Percentiles rank a stretch among this genome's conserved stretches.
These are phyloP conservation scores for Drosophila mimica DNA, from an alignment of 2,888 invertebrate genomes.

Conservation along the genomic window DNA sequence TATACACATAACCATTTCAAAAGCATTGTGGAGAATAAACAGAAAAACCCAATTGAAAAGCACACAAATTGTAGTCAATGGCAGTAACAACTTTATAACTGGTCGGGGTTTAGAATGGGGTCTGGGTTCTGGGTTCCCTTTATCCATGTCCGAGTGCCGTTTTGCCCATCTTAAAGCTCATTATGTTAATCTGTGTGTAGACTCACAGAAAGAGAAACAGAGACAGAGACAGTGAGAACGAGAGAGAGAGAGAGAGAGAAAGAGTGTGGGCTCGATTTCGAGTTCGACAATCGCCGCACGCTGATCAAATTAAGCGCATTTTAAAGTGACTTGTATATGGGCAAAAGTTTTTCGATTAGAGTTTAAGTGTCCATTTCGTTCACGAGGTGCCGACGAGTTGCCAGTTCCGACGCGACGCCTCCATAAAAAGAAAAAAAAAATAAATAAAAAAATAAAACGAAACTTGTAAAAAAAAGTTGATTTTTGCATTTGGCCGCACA, in stretches of 20 bases:
- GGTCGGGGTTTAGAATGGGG: neutral
- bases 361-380: conserved; percentile 77
- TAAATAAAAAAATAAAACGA: conserved; percentile 30
- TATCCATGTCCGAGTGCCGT: conserved; percentile 39
- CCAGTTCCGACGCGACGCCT: conserved; percentile 27
- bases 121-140: conserved; percentile 7
- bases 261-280: conserved; percentile 11
- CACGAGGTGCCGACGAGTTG: conserved; percentile 73
- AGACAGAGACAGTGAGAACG: neutral
- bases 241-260: conserved; percentile 14
- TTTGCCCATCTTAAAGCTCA: conserved; percentile 59
- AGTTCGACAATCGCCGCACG: conserved; percentile 73
- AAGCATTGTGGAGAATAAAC: conserved; percentile 36
- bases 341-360: conserved; percentile 79
- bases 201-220: conserved; percentile 12
- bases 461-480: conserved; percentile 70
- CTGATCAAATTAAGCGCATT: conserved; percentile 79
- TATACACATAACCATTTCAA: conserved; percentile 47
- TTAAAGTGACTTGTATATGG: conserved; percentile 80
- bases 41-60: conserved; percentile 38
- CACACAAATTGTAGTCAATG: conserved; percentile 72
- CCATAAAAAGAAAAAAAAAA: conserved; percentile 18
- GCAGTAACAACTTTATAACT: conserved; percentile 73
- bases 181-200: conserved; percentile 69
- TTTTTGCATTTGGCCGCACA: conserved; percentile 79